Evolutionary conservation across 1,140 invertebrate genomes (phyloP), one percentile per base, ranked within the genome.

Genomic region (Procambarus clarkii): DNA sequence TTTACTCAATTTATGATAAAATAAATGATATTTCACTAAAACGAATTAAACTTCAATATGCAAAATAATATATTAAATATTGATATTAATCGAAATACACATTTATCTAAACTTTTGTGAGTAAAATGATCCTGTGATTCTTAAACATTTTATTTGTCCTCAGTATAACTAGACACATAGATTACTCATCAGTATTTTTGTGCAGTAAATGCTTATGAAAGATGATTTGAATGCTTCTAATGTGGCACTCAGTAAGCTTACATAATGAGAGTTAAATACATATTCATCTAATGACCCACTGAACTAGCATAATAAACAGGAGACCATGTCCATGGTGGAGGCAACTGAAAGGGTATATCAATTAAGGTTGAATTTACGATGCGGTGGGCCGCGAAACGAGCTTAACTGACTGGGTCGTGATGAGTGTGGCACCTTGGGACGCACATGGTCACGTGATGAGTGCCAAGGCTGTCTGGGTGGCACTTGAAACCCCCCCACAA

Each of bases 401-500:
- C 69, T 34, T 74, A 74, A 21, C 7, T 74, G 69, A 74, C 69
- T 34, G 24, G 4, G 69, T 5, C n/a, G n/a, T 34, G 69, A 74
- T 74, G 34, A 74, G 69, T 34, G 69, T 74, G 69, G 69, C 69
- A 74, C 69, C 24, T 21, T 34, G 69, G n/a, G 24, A 2, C n/a
- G 15, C 5, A n/a, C 21, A 13, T 7, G 69, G 11, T 11, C n/a
- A 74, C 69, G 69, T 74, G 69, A 74, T 74, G 24, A 74, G 69
- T 74, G 69, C 69, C 69, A 74, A 74, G 69, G 69, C 24, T 74
- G 69, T 74, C 69, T 74, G 69, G n/a, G 21, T 34, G 69, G 69
- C 69, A 74, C 69, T 74, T 74, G 69, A 74, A n/a, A 74, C 69
- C 69, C 34, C 34, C n/a, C 21, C n/a, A 24, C 69, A 74, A 74